Conservation (phyloP, 2,797 vertebrate genomes). For the Oreochromis grahami region DNA sequence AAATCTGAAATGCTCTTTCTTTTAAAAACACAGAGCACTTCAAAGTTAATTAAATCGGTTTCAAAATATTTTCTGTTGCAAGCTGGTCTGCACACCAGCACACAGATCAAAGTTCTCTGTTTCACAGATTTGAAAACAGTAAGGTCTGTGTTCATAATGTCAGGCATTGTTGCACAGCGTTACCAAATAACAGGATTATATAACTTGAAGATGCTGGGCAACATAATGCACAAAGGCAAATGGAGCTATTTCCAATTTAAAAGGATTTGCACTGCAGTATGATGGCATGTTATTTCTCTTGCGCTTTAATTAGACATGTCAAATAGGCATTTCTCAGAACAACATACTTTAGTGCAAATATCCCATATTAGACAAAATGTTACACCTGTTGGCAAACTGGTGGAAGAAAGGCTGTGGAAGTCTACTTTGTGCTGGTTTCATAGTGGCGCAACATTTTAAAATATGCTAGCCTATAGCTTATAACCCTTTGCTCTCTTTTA, state of each 20-base stretch:
- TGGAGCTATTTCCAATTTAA: neutral
- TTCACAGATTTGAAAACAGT: slow-evolving; percentile 6
- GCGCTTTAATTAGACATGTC: neutral
- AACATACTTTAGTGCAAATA: neutral
- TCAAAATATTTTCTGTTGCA: neutral
- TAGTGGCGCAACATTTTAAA: neutral
- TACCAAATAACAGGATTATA: slow-evolving; percentile 33
- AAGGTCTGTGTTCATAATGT: slow-evolving; percentile 29
- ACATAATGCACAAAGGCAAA: neutral
- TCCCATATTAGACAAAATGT: neutral
- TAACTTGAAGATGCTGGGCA: neutral
- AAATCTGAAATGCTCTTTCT: neutral
- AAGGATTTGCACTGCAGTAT: neutral
- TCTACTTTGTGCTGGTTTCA: neutral
- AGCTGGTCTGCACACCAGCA: neutral
- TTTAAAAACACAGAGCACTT: neutral
- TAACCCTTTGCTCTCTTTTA: neutral
- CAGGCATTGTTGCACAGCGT: slow-evolving; percentile 10
- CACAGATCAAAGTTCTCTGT: slow-evolving; percentile 11
- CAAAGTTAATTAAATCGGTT: neutral
- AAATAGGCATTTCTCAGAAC: neutral
- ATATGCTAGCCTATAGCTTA: neutral
- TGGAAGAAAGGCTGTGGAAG: neutral
- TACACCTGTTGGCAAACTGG: neutral
- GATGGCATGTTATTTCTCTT: neutral